Percentiles rank a stretch among this genome's conserved stretches.
Conservation (phyloP, 2,113 vertebrate species). For the Crotalus helleri region DNA sequence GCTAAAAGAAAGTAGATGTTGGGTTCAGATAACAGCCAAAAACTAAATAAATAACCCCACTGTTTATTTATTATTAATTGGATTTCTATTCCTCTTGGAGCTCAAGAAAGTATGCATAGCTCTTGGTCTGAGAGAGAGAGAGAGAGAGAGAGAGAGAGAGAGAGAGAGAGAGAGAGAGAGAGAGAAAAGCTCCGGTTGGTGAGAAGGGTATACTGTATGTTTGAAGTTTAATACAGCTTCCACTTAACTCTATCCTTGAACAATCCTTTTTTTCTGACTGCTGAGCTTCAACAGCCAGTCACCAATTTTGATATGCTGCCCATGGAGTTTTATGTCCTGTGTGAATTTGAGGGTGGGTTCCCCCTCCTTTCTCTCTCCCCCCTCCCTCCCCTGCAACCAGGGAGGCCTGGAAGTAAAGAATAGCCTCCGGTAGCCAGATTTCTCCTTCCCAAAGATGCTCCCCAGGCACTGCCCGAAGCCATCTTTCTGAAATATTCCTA, state of each 20-base stretch:
- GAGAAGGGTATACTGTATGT: slow-evolving; percentile 49
- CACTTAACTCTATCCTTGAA: slow-evolving; percentile 77
- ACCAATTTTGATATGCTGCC: slow-evolving; percentile 88
- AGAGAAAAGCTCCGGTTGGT: not conserved
- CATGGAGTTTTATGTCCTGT: slow-evolving; percentile 78
- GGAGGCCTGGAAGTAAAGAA: slow-evolving; percentile 74
- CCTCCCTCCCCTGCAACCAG: slow-evolving; percentile 36
- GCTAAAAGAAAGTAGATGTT: not conserved
- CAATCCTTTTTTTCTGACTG: slow-evolving; percentile 84
- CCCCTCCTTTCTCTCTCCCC: not conserved
- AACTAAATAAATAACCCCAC: not conserved
- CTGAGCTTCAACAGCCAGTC: slow-evolving; percentile 81
- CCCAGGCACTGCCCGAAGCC: slow-evolving; percentile 70
- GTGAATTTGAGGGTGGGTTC: slow-evolving; percentile 75
- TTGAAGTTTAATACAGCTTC: slow-evolving; percentile 82
- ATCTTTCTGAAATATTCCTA: slow-evolving; percentile 71
- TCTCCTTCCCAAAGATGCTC: slow-evolving; percentile 71
- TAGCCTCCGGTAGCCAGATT: slow-evolving; percentile 66
- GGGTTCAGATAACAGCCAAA: not conserved
- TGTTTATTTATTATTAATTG: not conserved
- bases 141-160: rapidly evolving
- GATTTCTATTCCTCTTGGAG: not conserved
- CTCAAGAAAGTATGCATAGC: not conserved
- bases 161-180: not conserved
- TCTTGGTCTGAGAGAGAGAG: slow-evolving; percentile 30